Evolutionary conservation across 2,888 invertebrate species (phyloP).

Genomic region (Eubasilissa splendida): DNA sequence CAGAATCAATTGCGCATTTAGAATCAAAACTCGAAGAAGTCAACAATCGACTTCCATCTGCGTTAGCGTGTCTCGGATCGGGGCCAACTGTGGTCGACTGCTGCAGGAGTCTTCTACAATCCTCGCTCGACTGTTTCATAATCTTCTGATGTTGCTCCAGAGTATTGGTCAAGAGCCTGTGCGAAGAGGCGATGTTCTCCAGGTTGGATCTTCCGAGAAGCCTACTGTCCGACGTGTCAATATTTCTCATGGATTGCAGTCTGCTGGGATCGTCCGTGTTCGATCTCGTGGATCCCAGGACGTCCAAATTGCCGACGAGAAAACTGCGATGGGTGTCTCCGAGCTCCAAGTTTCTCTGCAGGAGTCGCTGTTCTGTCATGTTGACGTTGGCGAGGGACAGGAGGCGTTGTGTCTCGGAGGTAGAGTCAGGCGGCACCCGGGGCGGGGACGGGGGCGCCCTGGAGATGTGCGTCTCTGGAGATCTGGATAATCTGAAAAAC

Average conservation of each 20-base stretch:
- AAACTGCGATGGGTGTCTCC: slow-evolving; percentile 72
- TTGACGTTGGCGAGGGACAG: slow-evolving; percentile 71
- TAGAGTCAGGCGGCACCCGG: slow-evolving; percentile 66
- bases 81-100: slow-evolving; percentile 72
- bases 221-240: slow-evolving; percentile 70
- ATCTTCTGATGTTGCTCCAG: slow-evolving; percentile 76
- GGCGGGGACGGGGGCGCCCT: slow-evolving; percentile 66
- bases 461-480: slow-evolving; percentile 66
- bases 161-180: slow-evolving; percentile 70
- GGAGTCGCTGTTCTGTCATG: slow-evolving; percentile 72
- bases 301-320: slow-evolving; percentile 68
- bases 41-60: slow-evolving; percentile 69
- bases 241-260: slow-evolving; percentile 69
- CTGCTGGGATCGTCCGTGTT: slow-evolving; percentile 69
- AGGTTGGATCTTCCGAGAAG: slow-evolving; percentile 67
- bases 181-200: slow-evolving; percentile 64
- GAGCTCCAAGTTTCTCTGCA: slow-evolving; percentile 71
- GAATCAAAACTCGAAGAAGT: slow-evolving; percentile 77
- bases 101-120: slow-evolving; percentile 78
- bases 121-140: slow-evolving; percentile 78
- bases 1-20: slow-evolving; percentile 72
- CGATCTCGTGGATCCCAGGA: slow-evolving; percentile 61
- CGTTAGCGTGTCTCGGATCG: slow-evolving; percentile 65
- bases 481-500: slow-evolving; percentile 68
- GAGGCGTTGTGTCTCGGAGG: slow-evolving; percentile 70